Conservation (phyloP, 1,140 invertebrate genomes). For the Meloidogyne exigua region DNA sequence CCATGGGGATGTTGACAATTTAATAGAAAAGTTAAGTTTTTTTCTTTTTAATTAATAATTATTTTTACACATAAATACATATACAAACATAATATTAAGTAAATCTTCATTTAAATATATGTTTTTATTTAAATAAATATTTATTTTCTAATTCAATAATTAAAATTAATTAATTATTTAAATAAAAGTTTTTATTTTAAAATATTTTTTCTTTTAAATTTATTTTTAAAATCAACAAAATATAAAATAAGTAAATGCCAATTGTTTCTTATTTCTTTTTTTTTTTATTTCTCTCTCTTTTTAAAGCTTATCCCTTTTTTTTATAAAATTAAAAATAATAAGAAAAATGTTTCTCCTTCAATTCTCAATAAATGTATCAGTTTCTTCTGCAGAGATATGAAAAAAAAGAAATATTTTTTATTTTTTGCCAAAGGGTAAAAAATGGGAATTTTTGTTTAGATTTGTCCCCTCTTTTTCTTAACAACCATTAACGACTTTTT, state of each 20-base stretch:
- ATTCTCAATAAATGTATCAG: background rate
- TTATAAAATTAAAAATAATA: background rate
- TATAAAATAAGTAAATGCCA: background rate
- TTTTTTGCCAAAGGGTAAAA: background rate
- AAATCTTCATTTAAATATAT: too few species aligned
- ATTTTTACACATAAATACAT: too few species aligned
- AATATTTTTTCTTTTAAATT: background rate
- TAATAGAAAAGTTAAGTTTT: too few species aligned
- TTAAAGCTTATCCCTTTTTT: background rate
- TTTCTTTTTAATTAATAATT: too few species aligned
- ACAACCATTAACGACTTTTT: background rate
- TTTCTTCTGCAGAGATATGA: background rate
- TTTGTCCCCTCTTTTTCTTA: background rate
- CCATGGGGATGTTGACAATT: too few species aligned
- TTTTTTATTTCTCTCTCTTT: background rate
- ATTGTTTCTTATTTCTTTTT: background rate
- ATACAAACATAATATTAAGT: too few species aligned
- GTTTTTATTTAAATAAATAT: too few species aligned
- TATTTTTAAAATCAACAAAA: background rate
- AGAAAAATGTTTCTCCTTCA: background rate
- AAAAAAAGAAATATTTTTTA: too few species aligned
- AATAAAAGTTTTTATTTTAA: too few species aligned
- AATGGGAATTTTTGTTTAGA: background rate
- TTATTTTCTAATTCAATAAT: too few species aligned
- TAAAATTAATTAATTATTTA: too few species aligned